Percentiles rank a stretch among this genome's conserved stretches.
Conservation (phyloP, 2,888 invertebrate genomes). For the Heteromurus nitidus region DNA sequence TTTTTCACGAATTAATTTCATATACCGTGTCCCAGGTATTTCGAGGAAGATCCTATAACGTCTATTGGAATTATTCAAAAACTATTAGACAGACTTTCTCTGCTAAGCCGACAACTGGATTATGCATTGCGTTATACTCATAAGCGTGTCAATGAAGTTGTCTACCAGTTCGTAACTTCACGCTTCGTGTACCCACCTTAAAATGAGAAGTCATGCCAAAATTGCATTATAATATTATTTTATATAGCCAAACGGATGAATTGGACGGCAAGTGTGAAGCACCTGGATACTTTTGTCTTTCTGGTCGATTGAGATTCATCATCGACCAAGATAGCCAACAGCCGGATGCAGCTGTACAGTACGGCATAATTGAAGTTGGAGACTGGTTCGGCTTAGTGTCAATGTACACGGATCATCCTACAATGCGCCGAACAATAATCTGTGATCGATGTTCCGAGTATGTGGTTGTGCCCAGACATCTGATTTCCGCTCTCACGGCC, state of each 20-base stretch:
- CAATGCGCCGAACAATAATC: conserved; percentile 31
- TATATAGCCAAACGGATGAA: no score
- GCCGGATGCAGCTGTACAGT: neutral
- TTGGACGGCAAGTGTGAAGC: no score
- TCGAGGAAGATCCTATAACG: conserved; percentile 23
- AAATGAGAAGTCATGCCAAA: neutral
- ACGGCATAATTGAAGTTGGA: conserved; percentile 48
- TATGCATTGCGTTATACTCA: conserved; percentile 17
- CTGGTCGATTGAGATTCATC: conserved; percentile 38
- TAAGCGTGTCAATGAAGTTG: conserved; percentile 29
- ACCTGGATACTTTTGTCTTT: conserved; percentile 37
- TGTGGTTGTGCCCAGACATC: conserved; percentile 23
- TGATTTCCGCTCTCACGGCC: conserved; percentile 21
- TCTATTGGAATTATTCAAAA: neutral
- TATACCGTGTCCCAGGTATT: conserved; percentile 21
- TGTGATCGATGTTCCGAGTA: conserved; percentile 45
- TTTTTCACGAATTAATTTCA: no score
- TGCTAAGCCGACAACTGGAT: conserved; percentile 27
- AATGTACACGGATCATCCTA: conserved; percentile 27
- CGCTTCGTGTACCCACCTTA: no score
- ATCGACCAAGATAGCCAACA: neutral
- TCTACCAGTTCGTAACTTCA: conserved; percentile 51
- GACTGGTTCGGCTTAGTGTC: conserved; percentile 51
- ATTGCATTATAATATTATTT: neutral
- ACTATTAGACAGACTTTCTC: conserved; percentile 12